Conservation (phyloP, 2,113 vertebrate genomes). For the Phrynosoma platyrhinos region DNA sequence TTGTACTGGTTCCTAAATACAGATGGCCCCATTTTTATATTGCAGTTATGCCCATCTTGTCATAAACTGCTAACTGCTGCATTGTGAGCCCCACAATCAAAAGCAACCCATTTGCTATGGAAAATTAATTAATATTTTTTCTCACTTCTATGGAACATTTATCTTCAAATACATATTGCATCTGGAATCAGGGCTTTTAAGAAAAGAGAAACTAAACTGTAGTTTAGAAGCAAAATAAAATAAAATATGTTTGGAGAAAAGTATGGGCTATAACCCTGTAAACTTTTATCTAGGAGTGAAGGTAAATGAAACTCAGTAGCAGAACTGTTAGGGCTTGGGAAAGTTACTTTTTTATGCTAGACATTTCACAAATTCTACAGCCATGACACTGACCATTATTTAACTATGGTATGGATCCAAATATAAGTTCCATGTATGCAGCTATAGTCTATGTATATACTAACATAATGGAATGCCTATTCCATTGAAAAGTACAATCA, state of each 20-base stretch:
- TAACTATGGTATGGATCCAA: no score
- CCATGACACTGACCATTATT: neutral
- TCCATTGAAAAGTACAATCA: neutral
- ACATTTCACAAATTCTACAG: no score
- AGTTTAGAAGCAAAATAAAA: constrained; percentile 32
- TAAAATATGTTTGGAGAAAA: neutral
- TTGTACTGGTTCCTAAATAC: constrained; percentile 50
- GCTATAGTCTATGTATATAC: neutral
- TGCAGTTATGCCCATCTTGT: constrained; percentile 65
- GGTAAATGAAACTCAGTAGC: neutral
- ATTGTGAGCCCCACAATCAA: constrained; percentile 50
- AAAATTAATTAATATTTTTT: constrained; percentile 59
- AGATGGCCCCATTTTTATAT: constrained; percentile 64
- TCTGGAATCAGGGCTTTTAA: constrained; percentile 37
- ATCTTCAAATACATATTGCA: constrained; percentile 58
- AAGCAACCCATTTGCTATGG: constrained; percentile 58
- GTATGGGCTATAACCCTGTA: neutral
- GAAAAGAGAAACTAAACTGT: constrained; percentile 50
- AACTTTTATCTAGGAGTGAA: neutral
- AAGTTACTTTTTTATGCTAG: neutral
- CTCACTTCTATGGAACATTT: constrained; percentile 65
- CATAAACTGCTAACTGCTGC: constrained; percentile 49
- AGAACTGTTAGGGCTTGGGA: neutral
- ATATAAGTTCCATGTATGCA: neutral
- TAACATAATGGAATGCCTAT: neutral